Conservation (phyloP, 2,797 vertebrate species). For the Setipinna tenuifilis region DNA sequence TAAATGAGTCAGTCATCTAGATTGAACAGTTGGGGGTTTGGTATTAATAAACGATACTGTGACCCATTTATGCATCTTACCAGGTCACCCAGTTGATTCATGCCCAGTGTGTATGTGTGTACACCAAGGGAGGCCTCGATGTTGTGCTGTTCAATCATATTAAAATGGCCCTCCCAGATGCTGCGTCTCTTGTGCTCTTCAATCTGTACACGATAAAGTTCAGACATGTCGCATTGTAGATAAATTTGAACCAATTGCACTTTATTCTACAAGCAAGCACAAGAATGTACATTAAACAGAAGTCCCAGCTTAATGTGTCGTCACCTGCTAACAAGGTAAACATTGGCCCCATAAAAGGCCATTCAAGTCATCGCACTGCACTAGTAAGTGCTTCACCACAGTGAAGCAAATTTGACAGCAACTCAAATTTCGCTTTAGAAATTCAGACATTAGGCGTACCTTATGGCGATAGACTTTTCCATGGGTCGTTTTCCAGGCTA, state of each 20-base stretch:
- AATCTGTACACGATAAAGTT: slow-evolving; percentile 49
- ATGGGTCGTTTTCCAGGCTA: neutral
- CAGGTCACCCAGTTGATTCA: slow-evolving; percentile 71
- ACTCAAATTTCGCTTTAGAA: neutral
- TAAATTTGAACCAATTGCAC: no score
- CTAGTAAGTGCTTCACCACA: no score
- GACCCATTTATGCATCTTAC: slow-evolving; percentile 51
- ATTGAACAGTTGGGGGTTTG: neutral
- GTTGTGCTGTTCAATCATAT: slow-evolving; percentile 70
- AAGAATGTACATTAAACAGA: no score
- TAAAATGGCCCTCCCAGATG: slow-evolving; percentile 68
- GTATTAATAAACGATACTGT: neutral
- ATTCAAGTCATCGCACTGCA: no score
- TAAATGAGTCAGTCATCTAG: neutral
- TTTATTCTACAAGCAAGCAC: no score
- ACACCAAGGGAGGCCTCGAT: slow-evolving; percentile 63
- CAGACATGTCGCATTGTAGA: neutral
- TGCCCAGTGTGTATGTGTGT: slow-evolving; percentile 66
- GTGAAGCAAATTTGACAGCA: no score
- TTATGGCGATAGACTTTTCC: neutral
- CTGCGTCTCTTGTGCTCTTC: slow-evolving; percentile 62
- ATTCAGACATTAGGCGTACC: neutral
- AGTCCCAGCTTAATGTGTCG: no score
- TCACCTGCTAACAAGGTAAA: no score
- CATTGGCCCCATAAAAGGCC: no score